Conservation (phyloP, 2,888 invertebrate species). For the Diachrysia chrysitis region DNA sequence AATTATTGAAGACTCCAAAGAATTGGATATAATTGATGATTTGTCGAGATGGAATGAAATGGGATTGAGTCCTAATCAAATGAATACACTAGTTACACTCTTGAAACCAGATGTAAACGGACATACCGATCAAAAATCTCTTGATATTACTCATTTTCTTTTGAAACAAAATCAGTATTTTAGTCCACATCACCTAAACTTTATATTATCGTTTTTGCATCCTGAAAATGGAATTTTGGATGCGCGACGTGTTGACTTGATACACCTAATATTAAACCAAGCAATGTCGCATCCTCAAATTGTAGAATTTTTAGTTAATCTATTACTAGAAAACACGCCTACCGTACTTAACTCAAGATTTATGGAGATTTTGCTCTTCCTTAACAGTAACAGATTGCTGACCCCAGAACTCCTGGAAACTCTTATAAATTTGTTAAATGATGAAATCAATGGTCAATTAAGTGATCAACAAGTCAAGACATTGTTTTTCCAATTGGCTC, state of each 20-base stretch:
- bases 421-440: conserved; percentile 26
- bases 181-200: conserved; percentile 14
- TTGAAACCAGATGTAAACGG: conserved; percentile 31
- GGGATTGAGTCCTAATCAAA: conserved; percentile 28
- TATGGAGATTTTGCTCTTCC: conserved; percentile 39
- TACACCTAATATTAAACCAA: conserved; percentile 39
- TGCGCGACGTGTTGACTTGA: conserved; percentile 39
- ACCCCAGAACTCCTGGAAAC: conserved; percentile 28
- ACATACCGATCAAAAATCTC: conserved; percentile 20
- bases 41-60: conserved; percentile 33
- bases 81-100: conserved; percentile 33
- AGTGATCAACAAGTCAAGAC: conserved; percentile 22
- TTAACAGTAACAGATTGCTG: conserved; percentile 35
- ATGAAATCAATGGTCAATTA: conserved; percentile 38
- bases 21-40: conserved; percentile 13
- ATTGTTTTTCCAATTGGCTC: conserved; percentile 28
- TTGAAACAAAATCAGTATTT: conserved; percentile 20
- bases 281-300: conserved; percentile 14
- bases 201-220: conserved; percentile 42
- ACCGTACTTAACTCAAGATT: conserved; percentile 36
- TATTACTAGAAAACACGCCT: conserved; percentile 21
- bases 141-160: conserved; percentile 42
- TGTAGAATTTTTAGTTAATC: conserved; percentile 14
- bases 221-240: conserved; percentile 25
- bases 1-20: neutral